Percentiles rank a stretch among this genome's conserved stretches.
Evolutionary conservation across 2,888 invertebrate species (phyloP).

Genomic region (Trichopoda pennipes): DNA sequence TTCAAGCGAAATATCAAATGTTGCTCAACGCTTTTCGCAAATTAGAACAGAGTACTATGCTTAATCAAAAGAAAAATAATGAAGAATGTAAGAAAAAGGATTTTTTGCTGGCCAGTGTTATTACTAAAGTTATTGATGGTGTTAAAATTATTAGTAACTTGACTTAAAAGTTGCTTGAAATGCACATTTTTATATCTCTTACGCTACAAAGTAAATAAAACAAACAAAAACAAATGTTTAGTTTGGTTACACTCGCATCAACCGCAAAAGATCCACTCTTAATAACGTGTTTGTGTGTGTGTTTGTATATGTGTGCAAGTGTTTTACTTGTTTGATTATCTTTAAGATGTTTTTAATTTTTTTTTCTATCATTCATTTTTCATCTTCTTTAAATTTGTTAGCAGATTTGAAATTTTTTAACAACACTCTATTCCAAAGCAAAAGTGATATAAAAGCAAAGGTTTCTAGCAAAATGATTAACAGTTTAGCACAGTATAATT

Average conservation of each 20-base stretch:
- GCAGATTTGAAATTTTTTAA: conserved; percentile 53
- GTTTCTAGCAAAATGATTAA: conserved; percentile 71
- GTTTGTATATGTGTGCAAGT: background rate
- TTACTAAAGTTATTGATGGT: conserved; percentile 26
- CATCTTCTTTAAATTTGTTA: conserved; percentile 61
- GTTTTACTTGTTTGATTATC: conserved; percentile 53
- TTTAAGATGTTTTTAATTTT: conserved; percentile 33
- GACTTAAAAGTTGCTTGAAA: conserved; percentile 45
- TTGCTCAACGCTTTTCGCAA: no score
- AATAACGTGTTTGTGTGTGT: background rate
- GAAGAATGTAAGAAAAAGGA: background rate
- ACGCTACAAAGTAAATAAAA: background rate
- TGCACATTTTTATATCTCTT: conserved; percentile 24
- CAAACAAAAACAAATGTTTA: no score
- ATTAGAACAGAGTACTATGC: no score
- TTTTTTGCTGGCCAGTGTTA: conserved; percentile 22
- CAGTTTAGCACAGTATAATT: conserved; percentile 75
- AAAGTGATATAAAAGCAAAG: conserved; percentile 73
- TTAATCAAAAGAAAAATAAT: no score
- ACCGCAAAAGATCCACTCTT: conserved; percentile 11
- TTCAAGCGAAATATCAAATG: no score
- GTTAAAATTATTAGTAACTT: conserved; percentile 49
- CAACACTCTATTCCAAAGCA: conserved; percentile 32
- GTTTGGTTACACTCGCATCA: conserved; percentile 12
- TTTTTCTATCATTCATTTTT: conserved; percentile 61